These are phyloP conservation scores for Phocoena phocoena DNA, from an alignment of 2,113 vertebrate species.

Conservation along the genomic window DNA sequence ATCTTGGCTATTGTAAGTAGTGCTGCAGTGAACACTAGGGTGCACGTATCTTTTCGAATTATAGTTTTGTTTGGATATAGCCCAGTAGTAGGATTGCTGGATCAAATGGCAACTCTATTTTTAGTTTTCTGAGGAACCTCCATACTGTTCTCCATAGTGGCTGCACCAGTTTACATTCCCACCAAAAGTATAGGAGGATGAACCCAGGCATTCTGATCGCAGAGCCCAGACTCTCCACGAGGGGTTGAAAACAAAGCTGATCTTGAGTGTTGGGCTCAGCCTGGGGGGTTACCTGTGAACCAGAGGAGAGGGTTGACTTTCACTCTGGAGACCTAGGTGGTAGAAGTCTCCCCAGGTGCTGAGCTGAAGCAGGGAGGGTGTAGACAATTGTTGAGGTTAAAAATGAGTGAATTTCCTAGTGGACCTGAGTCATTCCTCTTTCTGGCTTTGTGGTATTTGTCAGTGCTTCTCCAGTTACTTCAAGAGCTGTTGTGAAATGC, in stretches of 20 bases:
- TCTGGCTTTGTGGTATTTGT: background rate
- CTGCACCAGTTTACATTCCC: background rate
- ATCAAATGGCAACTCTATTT: background rate
- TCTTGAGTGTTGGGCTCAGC: background rate
- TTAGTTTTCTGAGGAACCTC: background rate
- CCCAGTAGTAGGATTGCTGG: background rate
- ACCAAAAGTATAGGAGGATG: background rate
- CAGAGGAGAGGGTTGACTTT: background rate
- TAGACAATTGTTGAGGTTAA: background rate
- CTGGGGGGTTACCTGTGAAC: background rate
- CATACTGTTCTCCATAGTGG: background rate
- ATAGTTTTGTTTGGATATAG: background rate
- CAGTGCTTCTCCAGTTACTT: conserved; percentile 38
- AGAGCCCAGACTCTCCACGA: background rate
- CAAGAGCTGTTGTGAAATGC: conserved; percentile 53
- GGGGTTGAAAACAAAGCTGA: background rate
- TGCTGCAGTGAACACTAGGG: background rate
- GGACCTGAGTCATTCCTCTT: background rate
- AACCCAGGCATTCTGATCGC: background rate
- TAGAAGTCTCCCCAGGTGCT: background rate
- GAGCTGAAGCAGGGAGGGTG: background rate
- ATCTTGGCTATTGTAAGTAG: background rate
- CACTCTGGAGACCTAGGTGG: background rate
- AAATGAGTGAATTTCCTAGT: background rate
- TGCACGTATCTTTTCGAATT: background rate